Percentiles rank a stretch among this genome's conserved stretches.
phyloP scores from a whole-genome alignment of 2,113 vertebrate genomes.

The Gnathonemus longibarbis region DNA sequence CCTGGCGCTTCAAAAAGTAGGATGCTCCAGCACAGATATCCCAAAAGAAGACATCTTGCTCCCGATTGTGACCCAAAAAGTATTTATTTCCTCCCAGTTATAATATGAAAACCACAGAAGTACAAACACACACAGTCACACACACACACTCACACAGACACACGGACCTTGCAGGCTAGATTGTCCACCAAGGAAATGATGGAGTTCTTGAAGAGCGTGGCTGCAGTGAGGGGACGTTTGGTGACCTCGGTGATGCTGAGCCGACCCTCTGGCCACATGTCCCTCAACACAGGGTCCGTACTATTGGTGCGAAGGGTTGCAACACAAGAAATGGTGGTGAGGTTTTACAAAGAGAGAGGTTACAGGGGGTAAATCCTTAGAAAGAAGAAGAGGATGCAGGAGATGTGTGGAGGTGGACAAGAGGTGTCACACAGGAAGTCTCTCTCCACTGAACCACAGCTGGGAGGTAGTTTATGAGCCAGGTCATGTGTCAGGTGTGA shows the following conservation, averaged over 20 bases:
- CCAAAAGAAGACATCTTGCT: conserved; percentile 27
- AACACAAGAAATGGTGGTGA: not conserved
- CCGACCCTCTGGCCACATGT: conserved; percentile 92
- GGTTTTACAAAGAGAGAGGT: not conserved
- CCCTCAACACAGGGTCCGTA: conserved; percentile 63
- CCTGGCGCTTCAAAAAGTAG: not conserved
- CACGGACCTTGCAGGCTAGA: conserved; percentile 78
- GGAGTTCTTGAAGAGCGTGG: conserved; percentile 89
- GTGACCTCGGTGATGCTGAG: conserved; percentile 89
- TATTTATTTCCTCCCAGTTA: conserved; percentile 16
- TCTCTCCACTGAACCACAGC: not conserved
- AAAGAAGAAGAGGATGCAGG: not conserved
- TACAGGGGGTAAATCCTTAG: not conserved
- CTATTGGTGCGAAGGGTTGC: conserved; percentile 44
- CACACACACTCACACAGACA: not conserved
- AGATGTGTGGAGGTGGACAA: not conserved
- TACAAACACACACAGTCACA: conserved; percentile 16
- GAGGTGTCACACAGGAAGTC: not conserved
- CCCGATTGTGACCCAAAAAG: conserved; percentile 40
- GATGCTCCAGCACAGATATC: conserved; percentile 31
- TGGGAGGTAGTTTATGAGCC: not conserved
- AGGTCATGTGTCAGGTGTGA: not conserved
- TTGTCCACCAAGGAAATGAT: conserved; percentile 87
- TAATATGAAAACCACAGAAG: not conserved
- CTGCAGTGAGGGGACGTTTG: conserved; percentile 81